Evolutionary conservation across 2,113 vertebrate species (phyloP).

Genomic region (Callipepla californica): DNA sequence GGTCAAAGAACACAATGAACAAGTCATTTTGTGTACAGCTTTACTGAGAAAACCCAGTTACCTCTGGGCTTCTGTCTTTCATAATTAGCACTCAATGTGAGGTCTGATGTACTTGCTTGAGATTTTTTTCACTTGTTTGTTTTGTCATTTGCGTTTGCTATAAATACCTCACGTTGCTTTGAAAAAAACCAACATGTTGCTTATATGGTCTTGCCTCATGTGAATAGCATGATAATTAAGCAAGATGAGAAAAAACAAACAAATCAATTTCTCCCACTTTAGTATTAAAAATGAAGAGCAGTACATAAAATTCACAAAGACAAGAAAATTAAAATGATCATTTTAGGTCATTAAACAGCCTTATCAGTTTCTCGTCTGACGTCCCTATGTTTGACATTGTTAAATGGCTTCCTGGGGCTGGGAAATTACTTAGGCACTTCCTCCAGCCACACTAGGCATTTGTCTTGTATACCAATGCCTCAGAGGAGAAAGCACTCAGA

Average conservation of each 20-base stretch:
- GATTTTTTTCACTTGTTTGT: background rate
- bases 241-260: background rate
- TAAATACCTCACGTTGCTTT: no score
- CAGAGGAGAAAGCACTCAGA: background rate
- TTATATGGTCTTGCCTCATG: background rate
- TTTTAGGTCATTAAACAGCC: background rate
- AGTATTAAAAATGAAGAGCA: slow-evolving; percentile 16
- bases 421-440: background rate
- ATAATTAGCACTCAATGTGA: background rate
- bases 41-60: background rate
- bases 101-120: background rate
- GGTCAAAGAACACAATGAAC: background rate
- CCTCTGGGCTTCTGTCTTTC: background rate
- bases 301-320: slow-evolving; percentile 7
- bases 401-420: background rate
- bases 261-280: background rate
- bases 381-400: background rate
- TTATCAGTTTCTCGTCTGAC: slow-evolving; percentile 1
- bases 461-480: background rate
- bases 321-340: background rate
- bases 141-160: background rate
- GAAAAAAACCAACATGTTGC: background rate
- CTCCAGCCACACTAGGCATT: background rate
- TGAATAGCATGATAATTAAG: background rate
- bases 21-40: background rate